Evolutionary conservation across 1,140 invertebrate genomes (phyloP).

Genomic region (Listronotus oregonensis): DNA sequence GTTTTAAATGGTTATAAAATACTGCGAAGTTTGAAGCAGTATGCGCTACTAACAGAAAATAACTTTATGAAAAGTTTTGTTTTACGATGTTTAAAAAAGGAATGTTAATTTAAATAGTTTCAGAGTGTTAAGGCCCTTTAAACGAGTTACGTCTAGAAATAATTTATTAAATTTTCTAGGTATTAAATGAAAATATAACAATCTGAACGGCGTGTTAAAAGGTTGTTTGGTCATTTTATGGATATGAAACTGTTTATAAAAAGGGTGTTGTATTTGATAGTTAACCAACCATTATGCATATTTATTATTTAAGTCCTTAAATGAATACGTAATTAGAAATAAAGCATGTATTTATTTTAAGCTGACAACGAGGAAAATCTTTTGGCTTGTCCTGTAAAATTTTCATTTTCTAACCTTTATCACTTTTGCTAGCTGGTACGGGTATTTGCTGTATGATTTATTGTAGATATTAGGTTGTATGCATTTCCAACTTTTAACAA

Average conservation of each 20-base stretch:
- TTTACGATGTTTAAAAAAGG: conserved; percentile 5
- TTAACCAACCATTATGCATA: too few species aligned
- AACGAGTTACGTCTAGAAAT: background rate
- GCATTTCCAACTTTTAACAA: too few species aligned
- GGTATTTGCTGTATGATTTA: too few species aligned
- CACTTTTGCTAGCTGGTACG: too few species aligned
- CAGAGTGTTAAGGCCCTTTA: conserved; percentile 2
- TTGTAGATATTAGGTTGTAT: too few species aligned
- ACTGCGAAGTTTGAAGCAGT: conserved; percentile 11
- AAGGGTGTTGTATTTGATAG: background rate
- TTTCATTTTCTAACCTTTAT: too few species aligned
- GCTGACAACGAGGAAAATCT: too few species aligned
- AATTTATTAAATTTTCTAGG: background rate
- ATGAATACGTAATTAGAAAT: too few species aligned
- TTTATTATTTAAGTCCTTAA: too few species aligned
- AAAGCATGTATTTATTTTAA: too few species aligned
- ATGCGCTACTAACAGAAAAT: conserved; percentile 3
- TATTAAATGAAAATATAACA: conserved; percentile 1
- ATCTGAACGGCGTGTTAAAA: background rate
- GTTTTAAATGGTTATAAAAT: conserved; percentile 12
- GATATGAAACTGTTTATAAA: conserved; percentile 11
- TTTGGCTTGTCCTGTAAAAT: too few species aligned
- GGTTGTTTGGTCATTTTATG: conserved; percentile 14
- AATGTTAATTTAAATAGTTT: conserved; percentile 13
- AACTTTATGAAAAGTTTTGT: conserved; percentile 1